Percentiles rank a stretch among this genome's conserved stretches.
Evolutionary conservation across 2,113 vertebrate genomes (phyloP).

Genomic region (Pedionomus torquatus): DNA sequence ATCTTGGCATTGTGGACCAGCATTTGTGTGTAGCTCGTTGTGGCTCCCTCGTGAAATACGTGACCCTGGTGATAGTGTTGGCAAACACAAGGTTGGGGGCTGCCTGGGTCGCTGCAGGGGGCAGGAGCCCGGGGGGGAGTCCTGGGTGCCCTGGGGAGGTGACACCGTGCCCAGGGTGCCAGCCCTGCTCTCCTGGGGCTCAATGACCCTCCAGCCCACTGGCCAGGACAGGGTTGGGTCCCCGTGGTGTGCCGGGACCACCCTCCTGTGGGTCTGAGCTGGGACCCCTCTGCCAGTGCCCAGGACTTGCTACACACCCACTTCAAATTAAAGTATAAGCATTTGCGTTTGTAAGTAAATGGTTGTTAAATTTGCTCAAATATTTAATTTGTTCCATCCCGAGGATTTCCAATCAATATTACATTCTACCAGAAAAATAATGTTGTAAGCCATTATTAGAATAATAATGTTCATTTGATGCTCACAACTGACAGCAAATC

Average conservation of each 20-base stretch:
- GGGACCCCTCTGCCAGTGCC: not conserved
- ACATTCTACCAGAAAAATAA: slow-evolving; percentile 40
- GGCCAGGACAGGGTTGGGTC: rapidly evolving
- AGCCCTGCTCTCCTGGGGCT: no score
- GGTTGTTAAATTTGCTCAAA: slow-evolving; percentile 31
- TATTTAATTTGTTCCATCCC: slow-evolving; percentile 63
- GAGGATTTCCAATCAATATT: slow-evolving; percentile 66
- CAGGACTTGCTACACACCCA: not conserved
- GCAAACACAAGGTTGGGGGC: rapidly evolving
- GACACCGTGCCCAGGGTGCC: not conserved
- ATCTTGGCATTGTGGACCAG: rapidly evolving
- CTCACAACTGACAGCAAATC: slow-evolving; percentile 41
- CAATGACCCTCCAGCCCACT: rapidly evolving
- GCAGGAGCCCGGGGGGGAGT: rapidly evolving
- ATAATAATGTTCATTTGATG: slow-evolving; percentile 16
- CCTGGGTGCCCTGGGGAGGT: not conserved
- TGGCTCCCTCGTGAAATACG: rapidly evolving
- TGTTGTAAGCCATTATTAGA: slow-evolving; percentile 52
- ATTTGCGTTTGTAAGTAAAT: not conserved
- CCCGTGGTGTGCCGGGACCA: rapidly evolving
- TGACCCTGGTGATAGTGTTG: rapidly evolving
- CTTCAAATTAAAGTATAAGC: not conserved
- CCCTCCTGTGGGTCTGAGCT: not conserved
- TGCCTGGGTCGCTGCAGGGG: rapidly evolving
- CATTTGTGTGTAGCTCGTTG: rapidly evolving